A percentile compares a stretch with the other conserved stretches of the same genome.
phyloP scores from a whole-genome alignment of 1,140 invertebrate species.

The Drosophila novamexicana region DNA sequence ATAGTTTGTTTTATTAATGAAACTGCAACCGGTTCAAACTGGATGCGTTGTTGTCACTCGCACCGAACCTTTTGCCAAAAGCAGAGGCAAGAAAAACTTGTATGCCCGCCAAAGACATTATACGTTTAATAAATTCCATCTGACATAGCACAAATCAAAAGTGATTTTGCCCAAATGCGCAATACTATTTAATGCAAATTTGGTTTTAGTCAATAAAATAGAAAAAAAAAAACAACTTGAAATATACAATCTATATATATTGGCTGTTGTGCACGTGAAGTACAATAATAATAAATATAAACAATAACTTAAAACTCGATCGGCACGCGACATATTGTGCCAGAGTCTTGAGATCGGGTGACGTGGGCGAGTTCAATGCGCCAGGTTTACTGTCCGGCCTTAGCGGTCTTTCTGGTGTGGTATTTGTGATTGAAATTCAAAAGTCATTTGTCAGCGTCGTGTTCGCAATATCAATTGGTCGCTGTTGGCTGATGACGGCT shows the following conservation, averaged over 20 bases:
- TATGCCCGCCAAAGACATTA: slow-evolving; percentile 17
- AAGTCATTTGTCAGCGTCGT: slow-evolving; percentile 58
- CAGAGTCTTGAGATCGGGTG: background rate
- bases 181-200: slow-evolving; percentile 35
- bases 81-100: slow-evolving; percentile 24
- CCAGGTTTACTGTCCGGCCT: slow-evolving; percentile 55
- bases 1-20: slow-evolving; percentile 78
- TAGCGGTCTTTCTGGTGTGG: slow-evolving; percentile 48
- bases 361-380: slow-evolving; percentile 67
- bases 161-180: slow-evolving; percentile 24
- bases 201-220: background rate
- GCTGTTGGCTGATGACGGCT: slow-evolving; percentile 8
- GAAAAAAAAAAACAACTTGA: slow-evolving; percentile 1
- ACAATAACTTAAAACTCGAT: slow-evolving; percentile 27
- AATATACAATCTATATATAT: background rate
- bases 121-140: slow-evolving; percentile 29
- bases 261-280: slow-evolving; percentile 10
- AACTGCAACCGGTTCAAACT: slow-evolving; percentile 70
- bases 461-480: slow-evolving; percentile 36
- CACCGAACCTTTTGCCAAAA: slow-evolving; percentile 7
- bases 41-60: slow-evolving; percentile 46
- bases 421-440: slow-evolving; percentile 51
- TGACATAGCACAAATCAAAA: slow-evolving; percentile 29
- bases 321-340: slow-evolving; percentile 66
- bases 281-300: background rate